Base-by-base conservation (phyloP, 2,888 invertebrate species). In the Pterostichus madidus region DNA sequence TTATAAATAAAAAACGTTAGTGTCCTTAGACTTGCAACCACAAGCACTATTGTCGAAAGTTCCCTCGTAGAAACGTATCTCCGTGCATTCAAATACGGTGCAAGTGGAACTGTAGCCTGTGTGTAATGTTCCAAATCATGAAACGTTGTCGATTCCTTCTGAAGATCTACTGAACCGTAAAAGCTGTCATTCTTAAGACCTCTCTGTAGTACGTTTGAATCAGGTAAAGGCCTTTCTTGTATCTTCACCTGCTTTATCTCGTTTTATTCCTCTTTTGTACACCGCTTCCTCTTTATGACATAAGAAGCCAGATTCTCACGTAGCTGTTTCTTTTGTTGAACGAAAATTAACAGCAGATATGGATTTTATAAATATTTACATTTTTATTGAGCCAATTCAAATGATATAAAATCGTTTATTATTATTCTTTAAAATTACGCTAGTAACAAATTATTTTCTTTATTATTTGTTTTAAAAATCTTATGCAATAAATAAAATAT, bases 111-210 rank as follows among this genome's bases (percentile, higher is more conserved):
- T 44, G 17, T 68, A 44, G n/a, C 75, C 31, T 44, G 44, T 44
- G 44, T 68, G 68, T 68, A 68, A 17, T 68, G 44, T 68, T 68
- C 68, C 49, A 80, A 80, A 80, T 80, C 80, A 71, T 52, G 71
- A 80, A 80, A 68, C 71, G 71, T 35, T 80, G 71, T 68, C 56
- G 80, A 80, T 80, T 80, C 56, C 44, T 56, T 71, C 53, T 71
- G 80, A 68, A 71, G 53, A 80, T 68, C 71, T 24, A 71, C 53
- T 80, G 80, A 80, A 80, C 80, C 53, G 80, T 80, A 71, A 80
- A 80, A 80, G 80, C 80, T 80, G 80, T 80, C 80, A 71, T 80
- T 80, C 71, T 71, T 80, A 64, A 80, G 80, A 71, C 53, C 71
- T 80, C 71, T 71, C 80, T 68, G 53, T 80, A 61, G 46, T 80